Conservation (phyloP, 2,797 vertebrate genomes). For the Sylvilagus floridanus region DNA sequence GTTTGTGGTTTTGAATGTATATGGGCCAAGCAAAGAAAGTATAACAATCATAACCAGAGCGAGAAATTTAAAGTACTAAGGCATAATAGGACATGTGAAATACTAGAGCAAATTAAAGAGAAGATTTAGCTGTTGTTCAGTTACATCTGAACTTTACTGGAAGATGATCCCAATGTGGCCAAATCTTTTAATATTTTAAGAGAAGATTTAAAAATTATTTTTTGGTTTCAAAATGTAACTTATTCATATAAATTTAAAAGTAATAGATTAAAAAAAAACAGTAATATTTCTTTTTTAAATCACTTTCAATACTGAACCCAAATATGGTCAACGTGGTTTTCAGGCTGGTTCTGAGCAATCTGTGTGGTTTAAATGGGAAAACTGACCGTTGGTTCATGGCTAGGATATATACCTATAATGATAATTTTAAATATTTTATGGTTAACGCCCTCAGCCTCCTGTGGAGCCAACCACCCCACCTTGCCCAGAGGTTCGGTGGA, state of each 20-base stretch:
- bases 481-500: too few species aligned
- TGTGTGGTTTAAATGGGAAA: background rate
- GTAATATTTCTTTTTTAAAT: too few species aligned
- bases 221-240: background rate
- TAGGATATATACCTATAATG: background rate
- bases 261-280: background rate
- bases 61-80: background rate
- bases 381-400: background rate
- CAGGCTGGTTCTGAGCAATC: background rate
- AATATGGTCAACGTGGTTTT: fast-evolving
- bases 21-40: background rate
- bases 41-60: background rate
- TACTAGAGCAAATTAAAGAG: background rate
- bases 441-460: too few species aligned
- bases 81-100: background rate
- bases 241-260: constrained; percentile 2
- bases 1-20: background rate
- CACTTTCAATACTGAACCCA: background rate
- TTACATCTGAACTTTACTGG: background rate
- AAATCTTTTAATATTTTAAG: background rate
- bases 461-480: too few species aligned
- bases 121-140: background rate
- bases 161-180: background rate
- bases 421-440: background rate
- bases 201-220: background rate